Conservation (phyloP, 2,888 invertebrate genomes). For the Andrena hattorfiana region DNA sequence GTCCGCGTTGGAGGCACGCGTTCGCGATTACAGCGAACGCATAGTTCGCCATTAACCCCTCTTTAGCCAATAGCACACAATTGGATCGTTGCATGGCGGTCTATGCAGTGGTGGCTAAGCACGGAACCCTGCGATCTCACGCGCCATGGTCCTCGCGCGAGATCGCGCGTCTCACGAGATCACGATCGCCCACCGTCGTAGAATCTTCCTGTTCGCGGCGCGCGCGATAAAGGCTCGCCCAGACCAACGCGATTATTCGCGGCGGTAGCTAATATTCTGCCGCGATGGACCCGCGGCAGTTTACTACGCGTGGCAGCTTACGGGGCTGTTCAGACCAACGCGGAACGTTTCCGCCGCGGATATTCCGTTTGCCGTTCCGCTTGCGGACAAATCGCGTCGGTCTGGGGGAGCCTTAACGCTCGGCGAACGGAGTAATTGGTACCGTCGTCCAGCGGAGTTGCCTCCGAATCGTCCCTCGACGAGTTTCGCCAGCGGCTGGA, state of each 20-base stretch:
- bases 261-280: too few relatives aligned
- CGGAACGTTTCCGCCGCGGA: too few relatives aligned
- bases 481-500: slow-evolving; percentile 30
- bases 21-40: slow-evolving; percentile 74
- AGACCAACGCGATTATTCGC: too few relatives aligned
- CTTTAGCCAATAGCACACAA: slow-evolving; percentile 76
- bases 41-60: slow-evolving; percentile 77
- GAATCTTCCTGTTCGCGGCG: neutral
- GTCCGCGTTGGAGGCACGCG: slow-evolving; percentile 51
- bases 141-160: slow-evolving; percentile 6
- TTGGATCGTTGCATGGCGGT: slow-evolving; percentile 70
- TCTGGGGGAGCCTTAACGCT: too few relatives aligned
- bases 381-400: too few relatives aligned
- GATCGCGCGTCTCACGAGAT: slow-evolving; percentile 10
- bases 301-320: too few relatives aligned
- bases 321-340: too few relatives aligned
- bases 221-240: neutral
- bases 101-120: slow-evolving; percentile 49
- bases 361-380: too few relatives aligned
- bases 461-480: slow-evolving; percentile 18
- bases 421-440: neutral
- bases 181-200: slow-evolving; percentile 18
- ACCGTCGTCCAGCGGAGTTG: neutral
- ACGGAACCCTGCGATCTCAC: slow-evolving; percentile 32
- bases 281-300: too few relatives aligned